These are phyloP conservation scores for Hippopotamus amphibius DNA, from an alignment of 2,113 vertebrate genomes.

Conservation along the genomic window DNA sequence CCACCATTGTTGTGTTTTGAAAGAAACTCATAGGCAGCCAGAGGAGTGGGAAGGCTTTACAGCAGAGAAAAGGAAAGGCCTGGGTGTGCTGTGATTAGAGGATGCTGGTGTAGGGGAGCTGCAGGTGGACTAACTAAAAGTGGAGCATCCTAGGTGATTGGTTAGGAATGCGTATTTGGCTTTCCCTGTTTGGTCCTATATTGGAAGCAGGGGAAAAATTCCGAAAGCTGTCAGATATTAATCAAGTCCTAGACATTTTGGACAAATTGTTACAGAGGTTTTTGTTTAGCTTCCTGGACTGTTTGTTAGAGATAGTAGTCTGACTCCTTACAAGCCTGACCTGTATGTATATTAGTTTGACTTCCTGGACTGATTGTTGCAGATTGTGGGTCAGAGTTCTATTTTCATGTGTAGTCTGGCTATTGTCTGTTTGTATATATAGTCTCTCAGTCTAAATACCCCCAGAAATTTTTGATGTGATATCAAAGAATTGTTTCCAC, in stretches of 20 bases:
- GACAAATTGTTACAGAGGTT: neutral
- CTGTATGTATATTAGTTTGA: neutral
- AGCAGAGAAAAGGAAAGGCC: neutral
- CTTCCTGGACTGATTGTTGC: neutral
- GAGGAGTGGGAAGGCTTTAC: neutral
- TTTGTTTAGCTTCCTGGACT: neutral
- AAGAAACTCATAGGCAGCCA: neutral
- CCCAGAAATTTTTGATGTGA: slow-evolving; percentile 95
- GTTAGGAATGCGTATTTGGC: neutral
- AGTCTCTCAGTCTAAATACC: slow-evolving; percentile 87
- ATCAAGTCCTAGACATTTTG: neutral
- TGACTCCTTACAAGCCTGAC: neutral
- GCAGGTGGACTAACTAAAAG: neutral
- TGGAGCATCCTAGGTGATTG: neutral
- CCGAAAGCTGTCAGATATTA: neutral
- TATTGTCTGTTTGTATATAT: neutral
- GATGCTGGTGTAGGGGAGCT: neutral
- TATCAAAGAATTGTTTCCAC: slow-evolving; percentile 88
- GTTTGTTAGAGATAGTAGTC: neutral
- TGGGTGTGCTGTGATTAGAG: neutral
- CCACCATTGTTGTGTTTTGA: neutral
- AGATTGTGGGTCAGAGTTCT: neutral
- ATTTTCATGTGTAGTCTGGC: neutral
- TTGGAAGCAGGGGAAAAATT: neutral
- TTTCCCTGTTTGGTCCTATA: neutral